These are phyloP conservation scores for Melipona quadrifasciata DNA, from an alignment of 1,140 invertebrate genomes.

Conservation along the genomic window DNA sequence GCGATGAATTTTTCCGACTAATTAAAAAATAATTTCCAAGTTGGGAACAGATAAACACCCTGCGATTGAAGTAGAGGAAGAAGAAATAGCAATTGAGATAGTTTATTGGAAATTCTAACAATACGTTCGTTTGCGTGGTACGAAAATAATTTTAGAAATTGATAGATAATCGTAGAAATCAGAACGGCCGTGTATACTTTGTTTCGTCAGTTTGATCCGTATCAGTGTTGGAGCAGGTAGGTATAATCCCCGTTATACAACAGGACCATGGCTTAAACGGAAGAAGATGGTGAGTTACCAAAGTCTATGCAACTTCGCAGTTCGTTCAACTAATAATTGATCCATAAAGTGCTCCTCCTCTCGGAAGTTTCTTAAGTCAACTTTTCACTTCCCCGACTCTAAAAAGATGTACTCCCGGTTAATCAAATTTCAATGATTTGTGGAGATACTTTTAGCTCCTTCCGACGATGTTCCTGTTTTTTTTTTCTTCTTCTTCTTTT, in stretches of 20 bases:
- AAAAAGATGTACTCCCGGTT: conserved; percentile 61
- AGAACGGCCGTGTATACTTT: background rate
- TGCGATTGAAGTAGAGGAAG: too few species aligned
- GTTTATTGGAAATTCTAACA: background rate
- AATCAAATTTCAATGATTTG: conserved; percentile 66
- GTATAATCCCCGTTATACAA: conserved; percentile 46
- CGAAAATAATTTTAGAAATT: background rate
- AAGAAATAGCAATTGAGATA: background rate
- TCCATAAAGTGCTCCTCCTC: conserved; percentile 61
- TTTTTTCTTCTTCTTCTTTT: background rate
- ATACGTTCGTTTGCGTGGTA: background rate
- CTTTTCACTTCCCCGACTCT: conserved; percentile 59
- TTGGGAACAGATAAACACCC: too few species aligned
- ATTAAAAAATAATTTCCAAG: too few species aligned
- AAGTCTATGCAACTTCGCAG: conserved; percentile 61
- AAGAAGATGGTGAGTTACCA: conserved; percentile 48
- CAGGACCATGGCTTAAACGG: conserved; percentile 25
- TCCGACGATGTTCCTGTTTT: background rate
- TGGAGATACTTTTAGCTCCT: conserved; percentile 3
- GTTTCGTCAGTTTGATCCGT: conserved; percentile 41
- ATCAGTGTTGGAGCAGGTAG: conserved; percentile 17
- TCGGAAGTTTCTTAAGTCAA: conserved; percentile 62
- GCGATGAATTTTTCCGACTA: background rate
- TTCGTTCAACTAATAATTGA: conserved; percentile 68
- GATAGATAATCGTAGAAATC: background rate